Evolutionary conservation across 1,140 invertebrate species (phyloP).

Genomic region (Saccostrea glomerata): DNA sequence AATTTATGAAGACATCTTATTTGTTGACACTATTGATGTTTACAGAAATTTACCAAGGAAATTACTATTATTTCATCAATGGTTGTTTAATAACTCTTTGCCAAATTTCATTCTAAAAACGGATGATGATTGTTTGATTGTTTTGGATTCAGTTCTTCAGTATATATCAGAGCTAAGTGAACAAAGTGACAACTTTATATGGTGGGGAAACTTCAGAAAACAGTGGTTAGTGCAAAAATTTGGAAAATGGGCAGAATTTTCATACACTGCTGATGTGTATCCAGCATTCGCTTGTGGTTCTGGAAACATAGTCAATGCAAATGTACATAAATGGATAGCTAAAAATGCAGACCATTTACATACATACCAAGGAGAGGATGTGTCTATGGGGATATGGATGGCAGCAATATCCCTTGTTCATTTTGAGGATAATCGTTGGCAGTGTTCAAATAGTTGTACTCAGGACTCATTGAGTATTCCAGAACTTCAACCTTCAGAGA

Average conservation of each 20-base stretch:
- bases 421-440: constrained; percentile 9
- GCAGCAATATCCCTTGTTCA: constrained; percentile 60
- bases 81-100: not conserved
- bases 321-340: constrained; percentile 65
- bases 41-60: not conserved
- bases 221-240: constrained; percentile 69
- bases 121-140: constrained; percentile 1
- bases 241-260: constrained; percentile 70
- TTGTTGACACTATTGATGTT: not conserved
- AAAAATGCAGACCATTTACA: constrained; percentile 58
- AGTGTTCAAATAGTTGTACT: not conserved
- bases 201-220: constrained; percentile 62
- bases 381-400: constrained; percentile 78
- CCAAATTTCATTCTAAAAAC: constrained; percentile 8
- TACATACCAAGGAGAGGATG: constrained; percentile 73
- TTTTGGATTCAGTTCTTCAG: not conserved
- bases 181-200: not conserved
- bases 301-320: constrained; percentile 66
- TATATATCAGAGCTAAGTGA: not conserved
- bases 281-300: constrained; percentile 73
- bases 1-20: not conserved
- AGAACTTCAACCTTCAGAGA: constrained; percentile 5
- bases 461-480: not conserved
- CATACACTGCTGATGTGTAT: constrained; percentile 66
- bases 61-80: constrained; percentile 8